Base-by-base conservation (phyloP, 2,888 invertebrate genomes). In the Cheiracanthium punctorium region DNA sequence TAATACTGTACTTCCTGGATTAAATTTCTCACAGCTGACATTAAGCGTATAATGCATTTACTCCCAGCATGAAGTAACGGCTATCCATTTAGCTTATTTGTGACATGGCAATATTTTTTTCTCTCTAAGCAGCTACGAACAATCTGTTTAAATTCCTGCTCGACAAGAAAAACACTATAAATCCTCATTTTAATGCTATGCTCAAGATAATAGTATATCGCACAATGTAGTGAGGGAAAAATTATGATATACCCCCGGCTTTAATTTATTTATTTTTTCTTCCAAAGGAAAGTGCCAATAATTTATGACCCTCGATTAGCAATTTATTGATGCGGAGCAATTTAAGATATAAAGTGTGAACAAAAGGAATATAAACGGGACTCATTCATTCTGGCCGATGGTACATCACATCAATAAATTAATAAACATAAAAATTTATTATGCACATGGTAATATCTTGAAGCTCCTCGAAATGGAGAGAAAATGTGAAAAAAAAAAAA, bases 371-470 rank as follows among this genome's bases (percentile, higher is more conserved):
- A 48, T 48, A 48, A 48, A 48, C 48, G 48, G 2, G 48, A 17
- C 48, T 48, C 48, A 48, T 48, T 48, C 48, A 48, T 48, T 48
- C 48, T 14, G 17, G 14, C 17, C 17, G 48, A 48, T 48, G 48
- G 17, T 48, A 48, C 17, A n/a, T 48, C 12, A 10, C 48, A 48
- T 48, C 48, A 48, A 48, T 48, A 48, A 48, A 48, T 48, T 48
- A 48, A 48, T 48, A 48, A 48, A 48, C 48, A 48, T 48, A n/a
- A 48, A 48, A 48, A 48, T 48, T 48, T 48, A 48, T 48, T 48
- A 48, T 48, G 48, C 48, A 48, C 8, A 17, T 48, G 48, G 48
- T 17, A 48, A 48, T 48, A 48, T 48, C 48, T 2, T 48, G 48
- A 17, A 17, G 48, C 48, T 17, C 48, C 17, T 2, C 8, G 17